Conservation (phyloP, 2,113 vertebrate species). For the Zapornia atra region DNA sequence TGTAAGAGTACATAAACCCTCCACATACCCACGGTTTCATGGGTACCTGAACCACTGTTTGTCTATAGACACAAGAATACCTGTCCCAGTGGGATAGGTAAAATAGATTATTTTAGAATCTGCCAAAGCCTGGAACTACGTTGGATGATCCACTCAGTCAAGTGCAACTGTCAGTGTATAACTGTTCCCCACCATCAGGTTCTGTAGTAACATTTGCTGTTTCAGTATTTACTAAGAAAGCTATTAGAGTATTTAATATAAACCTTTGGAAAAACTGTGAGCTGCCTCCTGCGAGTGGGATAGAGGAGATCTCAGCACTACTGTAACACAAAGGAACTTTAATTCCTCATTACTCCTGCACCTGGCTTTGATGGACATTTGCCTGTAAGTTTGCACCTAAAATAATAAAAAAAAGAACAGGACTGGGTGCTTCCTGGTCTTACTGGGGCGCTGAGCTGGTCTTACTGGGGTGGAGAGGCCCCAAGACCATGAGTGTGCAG, state of each 20-base stretch:
- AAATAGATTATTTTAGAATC: neutral
- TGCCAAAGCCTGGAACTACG: neutral
- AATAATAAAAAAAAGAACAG: neutral
- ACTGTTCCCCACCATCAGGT: neutral
- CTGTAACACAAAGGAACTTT: neutral
- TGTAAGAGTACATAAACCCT: neutral
- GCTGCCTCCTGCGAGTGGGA: neutral
- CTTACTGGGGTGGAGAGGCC: neutral
- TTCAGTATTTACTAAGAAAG: neutral
- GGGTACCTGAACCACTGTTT: neutral
- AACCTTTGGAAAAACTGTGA: neutral
- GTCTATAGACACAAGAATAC: neutral
- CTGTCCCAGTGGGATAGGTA: neutral
- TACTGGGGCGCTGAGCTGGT: neutral
- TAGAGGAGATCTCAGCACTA: neutral
- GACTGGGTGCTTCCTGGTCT: neutral
- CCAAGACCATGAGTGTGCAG: neutral
- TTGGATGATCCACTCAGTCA: neutral
- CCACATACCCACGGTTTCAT: neutral
- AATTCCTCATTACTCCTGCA: neutral
- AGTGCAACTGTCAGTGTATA: neutral
- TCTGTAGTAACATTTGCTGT: neutral
- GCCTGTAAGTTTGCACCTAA: neutral
- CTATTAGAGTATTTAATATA: neutral
- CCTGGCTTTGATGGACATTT: neutral